These are phyloP conservation scores for Holcopasites calliopsidis DNA, from an alignment of 1,140 invertebrate genomes.

Conservation along the genomic window DNA sequence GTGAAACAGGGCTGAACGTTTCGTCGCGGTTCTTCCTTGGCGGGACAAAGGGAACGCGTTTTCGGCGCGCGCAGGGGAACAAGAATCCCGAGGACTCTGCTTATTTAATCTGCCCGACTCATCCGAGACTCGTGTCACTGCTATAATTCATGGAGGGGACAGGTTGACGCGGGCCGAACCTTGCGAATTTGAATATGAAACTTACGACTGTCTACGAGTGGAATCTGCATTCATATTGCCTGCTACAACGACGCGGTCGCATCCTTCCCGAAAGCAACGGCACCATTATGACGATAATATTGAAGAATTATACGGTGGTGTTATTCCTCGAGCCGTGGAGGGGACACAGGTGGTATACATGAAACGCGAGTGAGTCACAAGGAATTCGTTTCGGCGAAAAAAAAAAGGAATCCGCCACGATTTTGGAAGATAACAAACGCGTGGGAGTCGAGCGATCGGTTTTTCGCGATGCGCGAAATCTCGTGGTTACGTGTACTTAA, in stretches of 20 bases:
- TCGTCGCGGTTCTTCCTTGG: not conserved
- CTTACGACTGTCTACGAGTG: conserved; percentile 48
- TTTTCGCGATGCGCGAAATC: not conserved
- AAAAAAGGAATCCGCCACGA: not conserved
- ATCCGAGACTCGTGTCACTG: conserved; percentile 42
- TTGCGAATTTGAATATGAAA: conserved; percentile 56
- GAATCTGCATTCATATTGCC: conserved; percentile 57
- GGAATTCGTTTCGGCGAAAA: not conserved
- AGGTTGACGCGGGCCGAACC: conserved; percentile 39
- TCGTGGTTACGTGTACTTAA: conserved; percentile 11
- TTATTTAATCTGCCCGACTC: conserved; percentile 48
- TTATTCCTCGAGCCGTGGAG: not conserved
- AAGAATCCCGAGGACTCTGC: not conserved
- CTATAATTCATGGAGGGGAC: conserved; percentile 47
- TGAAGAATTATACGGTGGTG: conserved; percentile 21
- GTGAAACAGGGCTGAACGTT: not conserved
- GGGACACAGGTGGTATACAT: too few relatives aligned
- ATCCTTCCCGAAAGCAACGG: conserved; percentile 3
- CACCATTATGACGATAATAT: conserved; percentile 28
- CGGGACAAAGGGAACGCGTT: not conserved
- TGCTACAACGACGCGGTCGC: not conserved
- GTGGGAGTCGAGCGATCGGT: not conserved
- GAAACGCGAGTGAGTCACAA: not conserved
- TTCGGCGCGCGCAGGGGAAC: conserved; percentile 9
- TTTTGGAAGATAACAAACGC: not conserved